phyloP scores from a whole-genome alignment of 2,113 vertebrate species.

The Phocoena phocoena region DNA sequence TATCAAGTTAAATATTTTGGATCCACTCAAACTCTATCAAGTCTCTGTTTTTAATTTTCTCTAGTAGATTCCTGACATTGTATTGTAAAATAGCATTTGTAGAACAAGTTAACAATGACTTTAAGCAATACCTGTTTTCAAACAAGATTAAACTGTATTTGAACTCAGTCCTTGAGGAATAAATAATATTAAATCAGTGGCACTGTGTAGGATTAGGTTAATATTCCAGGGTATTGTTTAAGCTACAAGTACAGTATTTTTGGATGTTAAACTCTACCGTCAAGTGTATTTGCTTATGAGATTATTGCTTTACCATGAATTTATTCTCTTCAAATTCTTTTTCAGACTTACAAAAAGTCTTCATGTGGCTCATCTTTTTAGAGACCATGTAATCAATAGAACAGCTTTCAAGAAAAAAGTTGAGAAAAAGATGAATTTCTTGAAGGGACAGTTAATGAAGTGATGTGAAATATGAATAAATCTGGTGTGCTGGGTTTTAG shows the following conservation, averaged over 20 bases:
- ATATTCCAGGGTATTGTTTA: neutral
- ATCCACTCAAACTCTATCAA: neutral
- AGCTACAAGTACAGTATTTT: neutral
- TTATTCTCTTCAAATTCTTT: constrained; percentile 14
- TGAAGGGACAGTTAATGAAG: constrained; percentile 58
- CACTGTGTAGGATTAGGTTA: neutral
- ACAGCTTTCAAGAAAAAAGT: constrained; percentile 33
- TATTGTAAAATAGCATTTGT: neutral
- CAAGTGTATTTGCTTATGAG: neutral
- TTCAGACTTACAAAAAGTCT: neutral
- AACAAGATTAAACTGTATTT: constrained; percentile 30
- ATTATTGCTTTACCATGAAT: neutral
- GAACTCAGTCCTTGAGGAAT: constrained; percentile 22
- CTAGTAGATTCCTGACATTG: neutral
- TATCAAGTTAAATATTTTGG: neutral
- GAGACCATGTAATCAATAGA: constrained; percentile 51
- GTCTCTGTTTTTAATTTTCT: neutral
- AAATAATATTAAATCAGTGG: neutral
- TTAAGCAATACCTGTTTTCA: constrained; percentile 35
- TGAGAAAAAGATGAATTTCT: constrained; percentile 48
- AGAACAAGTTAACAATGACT: constrained; percentile 11
- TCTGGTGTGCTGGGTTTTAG: neutral
- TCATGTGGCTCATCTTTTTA: constrained; percentile 48
- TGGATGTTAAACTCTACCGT: neutral
- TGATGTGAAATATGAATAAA: neutral